Percentiles rank a stretch among this genome's conserved stretches.
Evolutionary conservation across 2,888 invertebrate species (phyloP).

Genomic region (Xestia rhomboidea): DNA sequence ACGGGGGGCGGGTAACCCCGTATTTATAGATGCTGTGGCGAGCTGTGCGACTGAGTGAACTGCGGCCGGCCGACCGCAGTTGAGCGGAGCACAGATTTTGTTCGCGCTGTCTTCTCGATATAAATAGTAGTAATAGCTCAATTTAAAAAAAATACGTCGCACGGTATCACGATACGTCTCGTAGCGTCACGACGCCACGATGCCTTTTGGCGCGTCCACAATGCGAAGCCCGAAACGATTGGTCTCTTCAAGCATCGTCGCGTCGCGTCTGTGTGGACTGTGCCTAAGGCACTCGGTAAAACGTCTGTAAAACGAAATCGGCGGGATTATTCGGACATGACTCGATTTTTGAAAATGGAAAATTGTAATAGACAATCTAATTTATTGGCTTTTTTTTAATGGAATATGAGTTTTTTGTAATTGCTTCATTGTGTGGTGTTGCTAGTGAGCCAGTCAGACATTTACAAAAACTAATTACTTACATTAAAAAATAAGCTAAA

Average conservation of each 20-base stretch:
- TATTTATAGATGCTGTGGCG: no score
- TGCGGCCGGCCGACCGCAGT: no score
- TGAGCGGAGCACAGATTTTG: no score
- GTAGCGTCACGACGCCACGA: no score
- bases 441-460: not conserved
- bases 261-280: not conserved
- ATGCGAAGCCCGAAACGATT: not conserved
- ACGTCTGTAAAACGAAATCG: conserved; percentile 62
- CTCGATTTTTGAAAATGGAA: conserved; percentile 28
- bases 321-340: conserved; percentile 40
- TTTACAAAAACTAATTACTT: not conserved
- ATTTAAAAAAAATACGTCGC: no score
- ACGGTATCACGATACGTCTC: not conserved
- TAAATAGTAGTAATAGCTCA: no score
- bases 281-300: conserved; percentile 25
- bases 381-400: not conserved
- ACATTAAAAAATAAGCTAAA: not conserved
- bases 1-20: no score
- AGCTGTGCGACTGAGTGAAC: no score
- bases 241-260: not conserved
- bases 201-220: not conserved
- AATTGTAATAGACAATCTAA: not conserved
- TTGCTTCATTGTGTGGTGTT: not conserved
- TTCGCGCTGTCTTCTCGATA: no score
- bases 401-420: not conserved